A percentile compares a stretch with the other conserved stretches of the same genome.
Conservation (phyloP, 2,113 vertebrate genomes). For the Cromileptes altivelis region DNA sequence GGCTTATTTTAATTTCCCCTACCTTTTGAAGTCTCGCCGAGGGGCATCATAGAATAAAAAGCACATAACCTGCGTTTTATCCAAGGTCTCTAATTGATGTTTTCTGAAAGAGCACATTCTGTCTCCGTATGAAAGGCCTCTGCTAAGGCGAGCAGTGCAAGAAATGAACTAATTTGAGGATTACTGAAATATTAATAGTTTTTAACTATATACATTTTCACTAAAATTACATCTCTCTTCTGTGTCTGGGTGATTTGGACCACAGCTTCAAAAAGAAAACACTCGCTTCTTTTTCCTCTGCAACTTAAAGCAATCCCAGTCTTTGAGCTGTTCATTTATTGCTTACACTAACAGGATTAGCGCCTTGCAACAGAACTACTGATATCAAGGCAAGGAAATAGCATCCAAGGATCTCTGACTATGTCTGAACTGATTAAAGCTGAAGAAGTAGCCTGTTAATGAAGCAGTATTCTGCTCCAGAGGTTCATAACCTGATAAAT, state of each 20-base stretch:
- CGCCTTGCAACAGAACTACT: slow-evolving; percentile 15
- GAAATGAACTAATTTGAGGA: slow-evolving; percentile 52
- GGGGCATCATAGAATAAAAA: slow-evolving; percentile 28
- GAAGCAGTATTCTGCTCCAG: slow-evolving; percentile 32
- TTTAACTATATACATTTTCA: slow-evolving; percentile 55
- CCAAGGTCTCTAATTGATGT: slow-evolving; percentile 44
- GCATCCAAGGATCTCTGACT: slow-evolving; percentile 52
- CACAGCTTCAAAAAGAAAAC: slow-evolving; percentile 42
- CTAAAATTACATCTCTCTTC: slow-evolving; percentile 37
- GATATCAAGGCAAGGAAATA: slow-evolving; percentile 36
- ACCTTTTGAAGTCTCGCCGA: slow-evolving; percentile 38
- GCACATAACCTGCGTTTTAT: slow-evolving; percentile 8
- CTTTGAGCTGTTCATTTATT: slow-evolving; percentile 43
- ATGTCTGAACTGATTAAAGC: slow-evolving; percentile 57
- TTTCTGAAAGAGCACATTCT: slow-evolving; percentile 48
- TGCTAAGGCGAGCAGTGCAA: slow-evolving; percentile 3
- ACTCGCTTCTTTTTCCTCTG: background rate
- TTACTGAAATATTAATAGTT: slow-evolving; percentile 67
- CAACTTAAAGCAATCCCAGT: slow-evolving; percentile 19
- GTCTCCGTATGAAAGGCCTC: slow-evolving; percentile 38
- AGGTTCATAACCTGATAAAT: slow-evolving; percentile 65
- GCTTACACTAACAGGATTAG: slow-evolving; percentile 45
- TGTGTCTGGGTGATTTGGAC: slow-evolving; percentile 39
- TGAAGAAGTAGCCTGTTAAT: slow-evolving; percentile 43
- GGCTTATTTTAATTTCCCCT: slow-evolving; percentile 33